Evolutionary conservation across 2,113 vertebrate species (phyloP).

Genomic region (Thryonomys swinderianus): DNA sequence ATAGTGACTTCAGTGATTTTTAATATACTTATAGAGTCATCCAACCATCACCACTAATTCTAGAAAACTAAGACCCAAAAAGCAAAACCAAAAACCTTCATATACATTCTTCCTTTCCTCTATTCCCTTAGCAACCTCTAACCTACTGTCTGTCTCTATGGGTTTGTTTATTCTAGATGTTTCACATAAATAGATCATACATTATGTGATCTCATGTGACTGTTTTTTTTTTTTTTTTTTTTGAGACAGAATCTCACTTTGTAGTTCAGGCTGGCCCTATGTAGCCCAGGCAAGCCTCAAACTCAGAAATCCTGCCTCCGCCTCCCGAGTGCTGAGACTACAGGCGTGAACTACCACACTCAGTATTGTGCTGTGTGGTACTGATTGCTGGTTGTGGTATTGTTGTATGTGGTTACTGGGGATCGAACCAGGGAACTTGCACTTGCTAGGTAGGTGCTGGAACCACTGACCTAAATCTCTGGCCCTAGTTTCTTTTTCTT

Average conservation of each 20-base stretch:
- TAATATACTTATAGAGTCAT: neutral
- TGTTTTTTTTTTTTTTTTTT: neutral
- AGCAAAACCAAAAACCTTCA: neutral
- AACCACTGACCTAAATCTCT: too few species aligned
- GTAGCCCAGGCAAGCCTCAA: too few species aligned
- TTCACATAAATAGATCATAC: constrained; percentile 17
- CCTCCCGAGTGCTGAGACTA: too few species aligned
- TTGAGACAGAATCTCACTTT: too few species aligned
- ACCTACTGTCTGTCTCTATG: neutral
- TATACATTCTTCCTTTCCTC: neutral
- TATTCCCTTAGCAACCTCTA: neutral
- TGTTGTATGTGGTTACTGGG: too few species aligned
- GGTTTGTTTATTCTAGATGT: constrained; percentile 47
- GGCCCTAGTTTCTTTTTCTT: neutral
- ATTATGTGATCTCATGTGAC: neutral
- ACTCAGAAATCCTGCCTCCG: too few species aligned
- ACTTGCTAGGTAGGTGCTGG: too few species aligned
- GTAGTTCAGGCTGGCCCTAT: too few species aligned
- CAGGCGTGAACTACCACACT: too few species aligned
- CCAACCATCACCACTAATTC: neutral
- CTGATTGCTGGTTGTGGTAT: too few species aligned
- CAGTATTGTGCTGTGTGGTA: too few species aligned
- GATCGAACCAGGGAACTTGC: too few species aligned
- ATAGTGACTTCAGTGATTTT: constrained; percentile 39
- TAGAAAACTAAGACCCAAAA: neutral